Conservation (phyloP, 2,797 vertebrate genomes). For the Nannoperca australis region DNA sequence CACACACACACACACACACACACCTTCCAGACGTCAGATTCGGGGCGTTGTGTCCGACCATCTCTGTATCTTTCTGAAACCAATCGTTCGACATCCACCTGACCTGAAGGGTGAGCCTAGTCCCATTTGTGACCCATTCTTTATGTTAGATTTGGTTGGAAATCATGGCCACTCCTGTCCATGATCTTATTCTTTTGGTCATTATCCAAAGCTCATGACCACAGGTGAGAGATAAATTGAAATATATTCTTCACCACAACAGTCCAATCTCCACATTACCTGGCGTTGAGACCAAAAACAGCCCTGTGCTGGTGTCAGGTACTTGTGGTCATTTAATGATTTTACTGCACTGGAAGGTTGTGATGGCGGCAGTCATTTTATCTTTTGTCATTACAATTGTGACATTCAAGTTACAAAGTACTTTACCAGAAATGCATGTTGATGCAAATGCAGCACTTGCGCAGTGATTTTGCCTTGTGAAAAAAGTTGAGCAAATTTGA, state of each 20-base stretch:
- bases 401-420: neutral
- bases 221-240: neutral
- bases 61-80: too few species aligned
- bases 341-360: neutral
- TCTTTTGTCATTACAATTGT: neutral
- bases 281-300: neutral
- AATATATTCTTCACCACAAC: neutral
- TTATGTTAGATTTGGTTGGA: neutral
- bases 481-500: too few species aligned
- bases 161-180: neutral
- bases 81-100: too few species aligned
- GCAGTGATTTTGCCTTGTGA: too few species aligned
- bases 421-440: neutral
- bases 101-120: too few species aligned
- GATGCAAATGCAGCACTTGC: too few species aligned
- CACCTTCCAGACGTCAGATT: too few species aligned
- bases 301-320: neutral
- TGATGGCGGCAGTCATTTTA: neutral
- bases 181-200: neutral
- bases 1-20: too few species aligned
- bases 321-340: neutral
- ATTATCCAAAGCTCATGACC: neutral
- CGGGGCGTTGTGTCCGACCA: too few species aligned
- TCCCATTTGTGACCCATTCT: too few species aligned
- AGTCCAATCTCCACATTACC: neutral